Percentiles rank a stretch among this genome's conserved stretches.
phyloP scores from a whole-genome alignment of 2,797 vertebrate species.

The Amblyraja radiata region DNA sequence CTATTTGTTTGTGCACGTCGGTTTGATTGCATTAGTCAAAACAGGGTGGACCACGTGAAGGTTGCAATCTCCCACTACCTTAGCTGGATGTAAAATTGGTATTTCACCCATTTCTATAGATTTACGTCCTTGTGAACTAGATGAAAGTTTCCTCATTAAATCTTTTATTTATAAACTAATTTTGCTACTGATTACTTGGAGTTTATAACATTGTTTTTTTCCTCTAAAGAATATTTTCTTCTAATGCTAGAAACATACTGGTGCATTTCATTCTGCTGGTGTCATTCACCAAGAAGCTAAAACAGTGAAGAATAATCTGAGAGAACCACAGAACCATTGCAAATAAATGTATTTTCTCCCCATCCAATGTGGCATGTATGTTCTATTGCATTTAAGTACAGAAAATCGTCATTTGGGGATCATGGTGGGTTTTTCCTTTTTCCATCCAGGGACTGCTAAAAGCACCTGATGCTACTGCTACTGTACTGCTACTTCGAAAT shows the following conservation, averaged over 20 bases:
- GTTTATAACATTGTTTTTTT: not conserved
- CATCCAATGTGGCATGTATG: not conserved
- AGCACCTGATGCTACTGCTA: not conserved
- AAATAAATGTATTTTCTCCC: not conserved
- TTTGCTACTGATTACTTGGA: not conserved
- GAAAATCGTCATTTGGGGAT: not conserved
- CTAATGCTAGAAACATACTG: not conserved
- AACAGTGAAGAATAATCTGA: not conserved
- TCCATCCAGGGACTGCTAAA: not conserved
- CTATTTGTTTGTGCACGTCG: too few relatives aligned
- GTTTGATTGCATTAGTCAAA: too few relatives aligned
- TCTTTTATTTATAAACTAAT: too few relatives aligned
- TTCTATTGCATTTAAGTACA: not conserved
- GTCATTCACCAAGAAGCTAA: not conserved
- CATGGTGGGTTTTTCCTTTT: not conserved
- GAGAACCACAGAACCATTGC: not conserved
- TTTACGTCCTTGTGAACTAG: not conserved
- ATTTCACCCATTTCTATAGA: not conserved
- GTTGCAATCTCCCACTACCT: too few relatives aligned
- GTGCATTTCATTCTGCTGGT: not conserved
- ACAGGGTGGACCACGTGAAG: too few relatives aligned
- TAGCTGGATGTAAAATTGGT: not conserved
- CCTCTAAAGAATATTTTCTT: not conserved
- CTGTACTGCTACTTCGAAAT: not conserved
- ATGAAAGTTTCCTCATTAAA: not conserved